Evolutionary conservation across 2,888 invertebrate species (phyloP), one percentile per base, ranked within the genome.

Genomic region (Agonopterix alstromeriana): DNA sequence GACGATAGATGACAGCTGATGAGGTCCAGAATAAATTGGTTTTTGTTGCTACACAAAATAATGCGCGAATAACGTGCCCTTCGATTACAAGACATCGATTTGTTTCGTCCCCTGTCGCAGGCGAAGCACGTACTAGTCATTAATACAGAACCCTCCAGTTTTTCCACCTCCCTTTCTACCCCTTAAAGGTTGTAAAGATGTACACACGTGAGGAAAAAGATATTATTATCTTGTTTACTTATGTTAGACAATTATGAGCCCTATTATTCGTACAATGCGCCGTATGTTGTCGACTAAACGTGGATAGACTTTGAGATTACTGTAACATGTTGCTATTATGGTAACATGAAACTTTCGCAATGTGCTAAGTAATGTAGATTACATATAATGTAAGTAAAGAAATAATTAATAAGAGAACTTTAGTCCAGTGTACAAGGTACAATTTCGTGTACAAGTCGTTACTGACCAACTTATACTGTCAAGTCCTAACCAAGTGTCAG

Each of bases 51-150:
- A 38, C 10, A 8, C 2, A 38, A 77, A 67, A 77, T 73, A 76
- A 75, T 63, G 64, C 54, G 51, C 55, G 61, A 68, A 70, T 63
- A 60, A 57, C 58, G 65, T 67, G 63, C 66, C 67, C 58, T 67
- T 67, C 73, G 77, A 74, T 78, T 78, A 75, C 73, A 69, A 67
- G 70, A 68, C 70, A 70, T 63, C 75, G 69, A 78, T 79, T 79
- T 78, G 70, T 76, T 73, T 68, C 63, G 52, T 54, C 50, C 60
- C 58, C 57, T 57, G 63, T 66, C 67, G 67, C 56, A 60, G 62
- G 65, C 65, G 57, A 55, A 70, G 71, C 79, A 75, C 73, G 73
- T 72, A 64, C 51, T 43, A 53, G 65, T 70, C 77, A 74, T 77
- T 77, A 77, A 76, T 75, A 74, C 63, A 63, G 61, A 61, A 65